A percentile compares a stretch with the other conserved stretches of the same genome.
These are phyloP conservation scores for Sporophila hypoxantha DNA, from an alignment of 2,113 vertebrate species.

Conservation along the genomic window DNA sequence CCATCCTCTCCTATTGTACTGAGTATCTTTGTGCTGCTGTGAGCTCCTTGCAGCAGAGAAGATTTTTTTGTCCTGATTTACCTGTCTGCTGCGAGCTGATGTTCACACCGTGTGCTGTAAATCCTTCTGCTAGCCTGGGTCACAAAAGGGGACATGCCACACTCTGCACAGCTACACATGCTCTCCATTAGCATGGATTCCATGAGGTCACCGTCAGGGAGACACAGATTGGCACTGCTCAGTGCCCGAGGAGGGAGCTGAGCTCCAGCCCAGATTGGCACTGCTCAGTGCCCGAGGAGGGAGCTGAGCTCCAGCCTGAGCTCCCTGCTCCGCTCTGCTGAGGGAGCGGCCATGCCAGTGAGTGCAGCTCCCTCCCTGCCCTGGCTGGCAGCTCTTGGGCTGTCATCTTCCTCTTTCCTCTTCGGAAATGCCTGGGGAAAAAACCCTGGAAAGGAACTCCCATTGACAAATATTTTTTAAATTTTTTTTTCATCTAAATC, in stretches of 20 bases:
- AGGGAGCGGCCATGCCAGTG: background rate
- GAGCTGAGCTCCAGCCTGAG: background rate
- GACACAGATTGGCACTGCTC: background rate
- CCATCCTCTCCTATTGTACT: rapidly evolving
- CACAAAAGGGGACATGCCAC: background rate
- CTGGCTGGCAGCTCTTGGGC: background rate
- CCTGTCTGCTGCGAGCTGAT: background rate
- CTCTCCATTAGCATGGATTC: background rate
- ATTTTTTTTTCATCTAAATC: background rate
- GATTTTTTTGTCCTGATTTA: background rate
- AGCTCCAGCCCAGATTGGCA: background rate
- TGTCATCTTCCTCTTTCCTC: background rate
- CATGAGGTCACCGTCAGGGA: background rate
- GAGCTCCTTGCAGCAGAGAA: background rate
- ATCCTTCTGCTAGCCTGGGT: background rate
- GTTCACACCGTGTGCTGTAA: rapidly evolving
- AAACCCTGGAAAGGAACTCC: background rate
- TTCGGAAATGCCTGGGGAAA: background rate
- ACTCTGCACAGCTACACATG: background rate
- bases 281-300: background rate
- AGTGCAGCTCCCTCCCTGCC: background rate
- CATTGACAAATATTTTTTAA: background rate
- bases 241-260: background rate
- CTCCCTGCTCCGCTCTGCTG: background rate
- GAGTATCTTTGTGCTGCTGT: background rate